Percentiles rank a stretch among this genome's conserved stretches.
Conservation (phyloP, 2,888 invertebrate species). For the Plebejus argus region DNA sequence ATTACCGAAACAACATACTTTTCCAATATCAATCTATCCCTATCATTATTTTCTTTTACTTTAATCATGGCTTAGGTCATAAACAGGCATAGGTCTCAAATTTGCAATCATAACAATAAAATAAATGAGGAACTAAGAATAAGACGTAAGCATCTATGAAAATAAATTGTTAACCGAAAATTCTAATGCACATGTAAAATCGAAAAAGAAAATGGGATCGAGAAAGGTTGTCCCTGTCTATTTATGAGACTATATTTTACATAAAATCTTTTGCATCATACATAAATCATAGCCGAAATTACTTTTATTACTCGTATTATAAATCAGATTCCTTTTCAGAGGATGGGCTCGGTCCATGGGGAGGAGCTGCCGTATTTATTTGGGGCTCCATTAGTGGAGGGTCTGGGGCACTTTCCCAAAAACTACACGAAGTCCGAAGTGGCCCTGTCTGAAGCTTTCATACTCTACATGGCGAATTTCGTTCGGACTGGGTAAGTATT, state of each 20-base stretch:
- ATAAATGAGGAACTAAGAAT: background rate
- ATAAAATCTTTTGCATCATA: conserved; percentile 14
- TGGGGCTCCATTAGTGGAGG: conserved; percentile 93
- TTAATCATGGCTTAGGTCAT: no score
- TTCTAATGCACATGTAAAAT: background rate
- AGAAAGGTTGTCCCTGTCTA: background rate
- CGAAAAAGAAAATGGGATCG: background rate
- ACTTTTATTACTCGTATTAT: conserved; percentile 18
- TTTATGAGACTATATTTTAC: conserved; percentile 21
- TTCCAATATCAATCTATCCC: no score
- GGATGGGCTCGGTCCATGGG: conserved; percentile 95
- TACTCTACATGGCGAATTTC: conserved; percentile 94
- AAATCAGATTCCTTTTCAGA: conserved; percentile 69
- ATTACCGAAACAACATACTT: no score
- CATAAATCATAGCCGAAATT: conserved; percentile 23
- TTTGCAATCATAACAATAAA: background rate
- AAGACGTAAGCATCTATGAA: background rate
- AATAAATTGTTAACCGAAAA: background rate
- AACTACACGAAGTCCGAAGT: conserved; percentile 94
- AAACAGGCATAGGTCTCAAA: no score
- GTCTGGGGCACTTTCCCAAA: conserved; percentile 90
- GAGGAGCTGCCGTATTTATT: conserved; percentile 95
- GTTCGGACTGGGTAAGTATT: conserved; percentile 91
- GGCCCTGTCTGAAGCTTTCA: conserved; percentile 92
- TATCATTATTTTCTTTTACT: no score